Evolutionary conservation across 2,113 vertebrate genomes (phyloP).

Genomic region (western clawed frog (Xenopus tropicalis)): DNA sequence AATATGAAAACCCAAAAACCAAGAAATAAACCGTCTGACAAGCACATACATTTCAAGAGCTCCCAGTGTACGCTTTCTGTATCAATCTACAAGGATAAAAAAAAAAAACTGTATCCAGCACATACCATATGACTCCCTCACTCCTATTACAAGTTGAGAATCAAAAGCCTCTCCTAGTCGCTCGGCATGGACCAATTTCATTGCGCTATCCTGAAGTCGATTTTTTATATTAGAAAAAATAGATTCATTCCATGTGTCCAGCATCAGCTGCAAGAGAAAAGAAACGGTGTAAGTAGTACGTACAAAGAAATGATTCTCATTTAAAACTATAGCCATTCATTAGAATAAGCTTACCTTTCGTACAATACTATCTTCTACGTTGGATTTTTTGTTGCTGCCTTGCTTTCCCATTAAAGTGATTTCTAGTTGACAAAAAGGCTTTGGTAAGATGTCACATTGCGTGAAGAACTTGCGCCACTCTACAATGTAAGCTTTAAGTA

Average conservation of each 20-base stretch:
- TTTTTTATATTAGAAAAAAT: conserved; percentile 99
- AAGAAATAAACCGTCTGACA: too few relatives aligned
- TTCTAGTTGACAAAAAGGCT: conserved; percentile 89
- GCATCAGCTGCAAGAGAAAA: conserved; percentile 78
- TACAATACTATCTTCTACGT: conserved; percentile 96
- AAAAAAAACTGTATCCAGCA: conserved; percentile 13
- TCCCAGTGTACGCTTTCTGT: too few relatives aligned
- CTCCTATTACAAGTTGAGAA: conserved; percentile 97
- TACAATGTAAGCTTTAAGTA: conserved; percentile 94
- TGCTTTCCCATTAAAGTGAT: conserved; percentile 97
- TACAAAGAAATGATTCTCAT: not conserved
- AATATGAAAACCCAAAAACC: too few relatives aligned
- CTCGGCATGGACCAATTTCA: conserved; percentile 97
- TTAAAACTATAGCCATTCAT: not conserved
- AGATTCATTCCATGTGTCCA: conserved; percentile 98
- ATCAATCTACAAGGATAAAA: too few relatives aligned
- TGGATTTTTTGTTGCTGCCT: conserved; percentile 97
- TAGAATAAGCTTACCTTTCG: conserved; percentile 76
- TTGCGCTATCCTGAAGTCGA: conserved; percentile 94
- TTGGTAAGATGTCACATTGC: conserved; percentile 81
- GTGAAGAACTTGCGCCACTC: conserved; percentile 93
- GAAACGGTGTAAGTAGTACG: too few relatives aligned
- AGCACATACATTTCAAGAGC: too few relatives aligned
- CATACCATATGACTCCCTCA: conserved; percentile 96
- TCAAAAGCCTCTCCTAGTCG: conserved; percentile 95